Percentiles rank a stretch among this genome's conserved stretches.
phyloP scores from a whole-genome alignment of 2,888 invertebrate genomes.

The Lithosia quadra region DNA sequence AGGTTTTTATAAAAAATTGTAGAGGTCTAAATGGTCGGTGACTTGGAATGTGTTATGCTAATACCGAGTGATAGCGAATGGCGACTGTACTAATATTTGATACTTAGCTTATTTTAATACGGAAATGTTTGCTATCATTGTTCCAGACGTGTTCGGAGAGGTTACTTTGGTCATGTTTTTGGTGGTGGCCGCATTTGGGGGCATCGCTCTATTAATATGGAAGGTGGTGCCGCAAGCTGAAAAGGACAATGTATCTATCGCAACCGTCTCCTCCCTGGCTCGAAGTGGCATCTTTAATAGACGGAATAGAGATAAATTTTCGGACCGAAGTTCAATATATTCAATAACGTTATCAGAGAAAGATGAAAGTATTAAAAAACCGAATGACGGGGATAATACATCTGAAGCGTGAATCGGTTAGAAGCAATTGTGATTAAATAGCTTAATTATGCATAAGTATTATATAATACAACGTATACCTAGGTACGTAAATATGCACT shows the following conservation, averaged over 20 bases:
- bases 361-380: constrained; percentile 74
- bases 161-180: constrained; percentile 85
- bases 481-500: constrained; percentile 47
- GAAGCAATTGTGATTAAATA: constrained; percentile 36
- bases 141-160: constrained; percentile 82
- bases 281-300: constrained; percentile 76
- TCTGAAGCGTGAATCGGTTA: constrained; percentile 77
- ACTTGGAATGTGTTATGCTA: neutral
- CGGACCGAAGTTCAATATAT: constrained; percentile 81
- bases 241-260: constrained; percentile 81
- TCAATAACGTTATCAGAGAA: constrained; percentile 83
- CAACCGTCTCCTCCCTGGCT: constrained; percentile 78
- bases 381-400: constrained; percentile 78
- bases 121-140: constrained; percentile 22
- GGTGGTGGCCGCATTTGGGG: constrained; percentile 87
- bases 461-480: no score
- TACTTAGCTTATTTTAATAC: neutral
- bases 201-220: constrained; percentile 85
- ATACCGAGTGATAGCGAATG: neutral
- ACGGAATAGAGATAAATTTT: constrained; percentile 77
- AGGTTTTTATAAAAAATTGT: no score
- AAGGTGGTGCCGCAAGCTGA: constrained; percentile 85
- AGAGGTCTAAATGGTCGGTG: neutral
- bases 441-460: constrained; percentile 43
- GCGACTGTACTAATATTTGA: neutral